Conservation (phyloP, 2,113 vertebrate species). For the Neopipo cinnamomea region DNA sequence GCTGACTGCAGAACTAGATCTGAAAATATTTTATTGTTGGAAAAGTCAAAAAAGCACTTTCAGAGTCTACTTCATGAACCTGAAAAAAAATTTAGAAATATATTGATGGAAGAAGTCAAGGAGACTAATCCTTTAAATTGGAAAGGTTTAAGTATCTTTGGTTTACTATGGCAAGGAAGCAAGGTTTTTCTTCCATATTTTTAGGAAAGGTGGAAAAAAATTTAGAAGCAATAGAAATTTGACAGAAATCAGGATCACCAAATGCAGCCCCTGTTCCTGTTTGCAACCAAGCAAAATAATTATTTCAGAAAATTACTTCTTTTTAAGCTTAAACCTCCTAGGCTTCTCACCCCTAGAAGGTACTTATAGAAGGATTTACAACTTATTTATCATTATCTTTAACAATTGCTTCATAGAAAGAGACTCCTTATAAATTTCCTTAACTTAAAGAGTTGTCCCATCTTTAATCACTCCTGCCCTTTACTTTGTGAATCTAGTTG, state of each 20-base stretch:
- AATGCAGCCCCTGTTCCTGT: background rate
- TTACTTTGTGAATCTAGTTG: background rate
- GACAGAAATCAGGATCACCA: background rate
- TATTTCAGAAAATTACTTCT: background rate
- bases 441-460: background rate
- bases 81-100: background rate
- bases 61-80: background rate
- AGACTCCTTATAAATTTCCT: background rate
- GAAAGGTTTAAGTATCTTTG: background rate
- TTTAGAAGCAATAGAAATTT: background rate
- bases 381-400: background rate
- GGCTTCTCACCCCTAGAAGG: background rate
- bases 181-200: background rate
- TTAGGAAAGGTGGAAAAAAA: background rate
- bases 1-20: background rate
- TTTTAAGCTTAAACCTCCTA: background rate
- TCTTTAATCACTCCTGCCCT: background rate
- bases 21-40: background rate
- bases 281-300: background rate
- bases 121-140: background rate
- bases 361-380: background rate
- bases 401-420: background rate
- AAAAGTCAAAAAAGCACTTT: background rate
- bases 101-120: background rate
- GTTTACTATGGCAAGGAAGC: background rate